Conservation (phyloP, 2,113 vertebrate genomes). For the Megaceryle maxima region DNA sequence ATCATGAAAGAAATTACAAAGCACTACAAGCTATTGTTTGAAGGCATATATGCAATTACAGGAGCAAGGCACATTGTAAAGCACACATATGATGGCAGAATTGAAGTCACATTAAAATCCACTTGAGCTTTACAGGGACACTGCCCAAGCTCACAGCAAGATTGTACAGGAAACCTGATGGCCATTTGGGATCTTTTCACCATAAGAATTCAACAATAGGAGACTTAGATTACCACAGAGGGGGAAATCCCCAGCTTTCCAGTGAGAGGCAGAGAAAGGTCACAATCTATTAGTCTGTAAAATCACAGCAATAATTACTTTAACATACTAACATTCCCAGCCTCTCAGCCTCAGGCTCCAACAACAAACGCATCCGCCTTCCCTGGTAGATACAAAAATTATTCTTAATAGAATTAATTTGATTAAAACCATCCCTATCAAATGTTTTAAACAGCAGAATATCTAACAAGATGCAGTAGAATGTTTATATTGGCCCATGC, state of each 20-base stretch:
- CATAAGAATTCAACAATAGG: not conserved
- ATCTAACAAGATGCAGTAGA: not conserved
- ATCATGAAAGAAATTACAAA: not conserved
- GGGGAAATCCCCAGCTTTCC: not conserved
- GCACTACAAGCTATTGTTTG: not conserved
- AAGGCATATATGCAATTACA: not conserved
- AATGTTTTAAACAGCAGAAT: not conserved
- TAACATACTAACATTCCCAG: not conserved
- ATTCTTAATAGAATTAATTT: not conserved
- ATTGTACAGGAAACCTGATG: not conserved
- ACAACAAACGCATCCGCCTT: not conserved
- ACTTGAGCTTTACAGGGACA: not conserved
- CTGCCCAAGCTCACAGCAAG: not conserved
- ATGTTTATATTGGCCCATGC: not conserved
- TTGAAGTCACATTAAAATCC: not conserved
- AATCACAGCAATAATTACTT: conserved; percentile 36
- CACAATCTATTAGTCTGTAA: conserved; percentile 4
- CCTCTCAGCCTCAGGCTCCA: not conserved
- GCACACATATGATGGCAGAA: not conserved
- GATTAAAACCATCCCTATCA: not conserved
- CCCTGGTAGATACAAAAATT: not conserved
- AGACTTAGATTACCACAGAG: not conserved
- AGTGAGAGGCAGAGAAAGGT: not conserved
- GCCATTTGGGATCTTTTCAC: not conserved
- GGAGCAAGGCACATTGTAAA: not conserved